Percentiles rank a stretch among this genome's conserved stretches.
phyloP scores from a whole-genome alignment of 64 coral and sea anemone species.

The Montipora foliosa region DNA sequence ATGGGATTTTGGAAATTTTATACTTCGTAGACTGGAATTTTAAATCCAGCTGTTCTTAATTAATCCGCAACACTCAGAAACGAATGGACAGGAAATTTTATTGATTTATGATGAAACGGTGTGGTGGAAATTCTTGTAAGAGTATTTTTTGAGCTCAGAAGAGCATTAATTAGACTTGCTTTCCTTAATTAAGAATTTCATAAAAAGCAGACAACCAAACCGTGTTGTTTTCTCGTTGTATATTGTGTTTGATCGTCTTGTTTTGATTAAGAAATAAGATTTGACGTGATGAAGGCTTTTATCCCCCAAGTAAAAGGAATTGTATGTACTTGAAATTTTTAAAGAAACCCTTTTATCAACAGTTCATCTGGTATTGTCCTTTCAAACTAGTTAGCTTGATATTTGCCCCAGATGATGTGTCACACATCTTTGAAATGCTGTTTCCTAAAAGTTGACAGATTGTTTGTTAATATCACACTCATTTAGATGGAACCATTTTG shows the following conservation, averaged over 20 bases:
- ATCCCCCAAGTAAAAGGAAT: neutral
- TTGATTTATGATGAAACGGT: no score
- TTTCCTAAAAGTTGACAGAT: neutral
- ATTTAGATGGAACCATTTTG: neutral
- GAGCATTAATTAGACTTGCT: neutral
- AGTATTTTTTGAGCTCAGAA: neutral
- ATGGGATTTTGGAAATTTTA: slow-evolving; percentile 21
- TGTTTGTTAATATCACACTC: neutral
- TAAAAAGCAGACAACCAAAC: neutral
- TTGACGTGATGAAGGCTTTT: neutral
- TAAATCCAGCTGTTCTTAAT: slow-evolving; percentile 41
- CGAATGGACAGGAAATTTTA: neutral
- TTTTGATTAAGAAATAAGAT: neutral
- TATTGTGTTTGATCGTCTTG: neutral
- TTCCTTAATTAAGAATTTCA: neutral
- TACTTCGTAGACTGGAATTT: slow-evolving; percentile 9
- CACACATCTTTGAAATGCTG: neutral
- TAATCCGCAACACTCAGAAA: neutral
- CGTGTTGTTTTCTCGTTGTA: neutral
- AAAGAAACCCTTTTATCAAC: neutral
- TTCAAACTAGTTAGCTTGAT: neutral
- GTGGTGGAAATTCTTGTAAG: neutral
- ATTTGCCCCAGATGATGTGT: slow-evolving; percentile 8
- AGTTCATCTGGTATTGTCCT: neutral
- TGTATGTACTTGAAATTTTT: neutral